Base-by-base conservation (phyloP, 1,140 invertebrate genomes). In the Trichonephila inaurata region DNA sequence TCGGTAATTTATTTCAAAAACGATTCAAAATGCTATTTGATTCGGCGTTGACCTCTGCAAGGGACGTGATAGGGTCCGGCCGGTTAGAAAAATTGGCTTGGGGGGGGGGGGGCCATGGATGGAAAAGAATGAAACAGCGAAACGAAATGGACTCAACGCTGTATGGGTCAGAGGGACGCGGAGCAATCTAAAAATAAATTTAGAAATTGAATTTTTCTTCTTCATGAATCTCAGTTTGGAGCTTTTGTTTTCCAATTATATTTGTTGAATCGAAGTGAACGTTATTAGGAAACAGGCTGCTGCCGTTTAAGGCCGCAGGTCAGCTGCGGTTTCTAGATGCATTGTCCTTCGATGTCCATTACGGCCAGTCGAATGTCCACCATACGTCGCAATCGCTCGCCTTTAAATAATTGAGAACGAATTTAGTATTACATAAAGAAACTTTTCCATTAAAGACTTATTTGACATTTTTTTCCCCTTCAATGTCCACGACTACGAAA, bases 1-100 rank as follows among this genome's bases (percentile, higher is more conserved):
- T n/a, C 62, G 24, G 91, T 92, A 92, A 92, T 92, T 92, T 92
- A 92, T 92, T 92, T 92, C 91, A 92, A 92, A 86, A 92, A 92
- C 91, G 91, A 92, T 92, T 92, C 91, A 92, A 92, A 92, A 86
- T 92, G 91, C 91, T 40, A 92, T 92, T 92, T 64, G 90, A 92
- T 69, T 92, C 91, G 28, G 60, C 62, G 91, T 92, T 86, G 91
- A 92, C 91, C 91, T 92, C 58, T 91, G 72, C 58, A 61, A 19
- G 64, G 58, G 44, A 82, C 69, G 72, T 92, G 91, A 92, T 92
- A 85, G 91, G 24, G 91, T 92, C 91, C 91, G 81, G 91, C 82
- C 83, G 77, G 69, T 40, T 91, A 19, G 72, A 85, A 61, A 85
- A 85, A 91, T 16, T 24, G 77, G 21, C 21, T 24, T 10, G 2